A percentile compares a stretch with the other conserved stretches of the same genome.
Evolutionary conservation across 2,888 invertebrate genomes (phyloP).

Genomic region (Caenorhabditis panamensis): DNA sequence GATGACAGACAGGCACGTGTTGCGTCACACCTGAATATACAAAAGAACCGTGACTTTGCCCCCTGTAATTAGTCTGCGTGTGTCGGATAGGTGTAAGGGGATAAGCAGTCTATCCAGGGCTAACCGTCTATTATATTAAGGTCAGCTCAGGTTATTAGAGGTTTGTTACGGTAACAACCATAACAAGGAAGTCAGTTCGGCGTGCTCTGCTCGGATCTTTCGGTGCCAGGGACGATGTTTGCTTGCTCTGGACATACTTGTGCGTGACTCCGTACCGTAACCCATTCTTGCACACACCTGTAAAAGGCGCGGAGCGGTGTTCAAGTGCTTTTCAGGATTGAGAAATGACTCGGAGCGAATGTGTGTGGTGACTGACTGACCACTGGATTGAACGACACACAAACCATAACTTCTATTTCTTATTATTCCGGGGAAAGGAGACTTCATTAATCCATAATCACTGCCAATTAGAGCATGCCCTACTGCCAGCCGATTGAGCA

Average conservation of each 20-base stretch:
- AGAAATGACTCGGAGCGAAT: neutral
- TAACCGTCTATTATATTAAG: too few relatives aligned
- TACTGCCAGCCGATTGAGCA: conserved; percentile 28
- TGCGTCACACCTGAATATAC: conserved; percentile 57
- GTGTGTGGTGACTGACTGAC: neutral
- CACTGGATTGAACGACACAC: conserved; percentile 13
- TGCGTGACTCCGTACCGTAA: conserved; percentile 54
- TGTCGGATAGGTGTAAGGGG: too few relatives aligned
- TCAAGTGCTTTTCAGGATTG: conserved; percentile 45
- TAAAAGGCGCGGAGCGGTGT: conserved; percentile 37
- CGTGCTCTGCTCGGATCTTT: conserved; percentile 8
- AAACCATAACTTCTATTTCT: too few relatives aligned
- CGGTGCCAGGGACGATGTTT: conserved; percentile 36
- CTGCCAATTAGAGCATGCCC: conserved; percentile 31
- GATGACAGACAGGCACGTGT: conserved; percentile 48
- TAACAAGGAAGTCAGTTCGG: neutral
- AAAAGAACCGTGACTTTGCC: conserved; percentile 27
- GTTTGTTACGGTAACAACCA: conserved; percentile 30
- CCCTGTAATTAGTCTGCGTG: conserved; percentile 55
- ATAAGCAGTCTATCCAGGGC: too few relatives aligned
- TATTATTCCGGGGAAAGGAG: neutral
- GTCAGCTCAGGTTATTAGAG: conserved; percentile 32
- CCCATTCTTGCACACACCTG: conserved; percentile 40
- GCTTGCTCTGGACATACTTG: conserved; percentile 49
- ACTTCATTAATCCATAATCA: too few relatives aligned